Percentiles rank a stretch among this genome's conserved stretches.
Evolutionary conservation across 2,888 invertebrate species (phyloP).

Genomic region (Diachrysia chrysitis): DNA sequence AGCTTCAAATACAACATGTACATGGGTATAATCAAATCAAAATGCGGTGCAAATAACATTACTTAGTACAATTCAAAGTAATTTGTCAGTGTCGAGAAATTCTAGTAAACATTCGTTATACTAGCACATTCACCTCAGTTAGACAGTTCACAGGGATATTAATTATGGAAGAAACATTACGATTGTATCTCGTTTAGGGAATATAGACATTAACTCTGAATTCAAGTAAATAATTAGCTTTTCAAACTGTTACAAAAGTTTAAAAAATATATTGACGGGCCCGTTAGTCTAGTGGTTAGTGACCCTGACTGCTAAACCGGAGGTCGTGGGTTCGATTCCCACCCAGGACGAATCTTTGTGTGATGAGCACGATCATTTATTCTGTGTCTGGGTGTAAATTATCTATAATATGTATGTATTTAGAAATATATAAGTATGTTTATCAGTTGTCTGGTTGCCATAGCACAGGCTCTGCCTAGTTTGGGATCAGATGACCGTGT

Average conservation of each 20-base stretch:
- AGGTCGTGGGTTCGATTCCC: no score
- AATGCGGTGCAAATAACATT: not conserved
- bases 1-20: not conserved
- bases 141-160: constrained; percentile 4
- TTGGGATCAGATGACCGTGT: no score
- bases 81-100: not conserved
- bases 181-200: not conserved
- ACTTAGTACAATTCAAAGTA: not conserved
- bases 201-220: not conserved
- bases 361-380: no score
- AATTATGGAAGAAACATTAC: not conserved
- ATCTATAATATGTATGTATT: no score
- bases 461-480: no score
- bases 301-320: no score
- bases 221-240: not conserved
- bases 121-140: not conserved
- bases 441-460: no score
- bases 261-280: no score
- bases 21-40: not conserved
- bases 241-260: not conserved
- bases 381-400: no score
- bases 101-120: constrained; percentile 1
- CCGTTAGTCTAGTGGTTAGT: no score
- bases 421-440: no score
- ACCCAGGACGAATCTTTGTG: no score